Evolutionary conservation across 2,113 vertebrate species (phyloP), one percentile per base, ranked within the genome.

Genomic region (Poeciliopsis prolifica): DNA sequence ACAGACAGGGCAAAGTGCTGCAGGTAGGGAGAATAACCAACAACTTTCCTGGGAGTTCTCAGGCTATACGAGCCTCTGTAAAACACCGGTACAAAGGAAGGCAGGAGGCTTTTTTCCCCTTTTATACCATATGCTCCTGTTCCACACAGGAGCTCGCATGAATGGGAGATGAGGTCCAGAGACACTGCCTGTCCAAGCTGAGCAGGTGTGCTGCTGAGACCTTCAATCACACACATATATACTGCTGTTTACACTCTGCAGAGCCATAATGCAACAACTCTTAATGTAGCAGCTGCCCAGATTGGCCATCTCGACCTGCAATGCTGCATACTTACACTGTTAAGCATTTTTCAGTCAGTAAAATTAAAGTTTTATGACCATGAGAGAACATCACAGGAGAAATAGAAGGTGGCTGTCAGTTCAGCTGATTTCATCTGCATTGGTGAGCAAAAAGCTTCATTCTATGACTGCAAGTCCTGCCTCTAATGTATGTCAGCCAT

Each of bases 181-280:
- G 84, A 87, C 84, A 64, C 74, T 62, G 81, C 65, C 33, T 80
- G 83, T 88, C 91, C 86, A 81, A 81, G 79, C 78, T n/a, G 77
- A 91, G 89, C 89, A 91, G 90, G 91, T 92, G 91, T 77, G 88
- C 81, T 61, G 82, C 83, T 28, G 68, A 72, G 68, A 74, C 82
- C 73, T 80, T 85, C 87, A 81, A 90, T 91, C 90, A 71, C 87
- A 58, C 73, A n/a, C 68, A 65, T 35, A 83, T 72, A 82, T 71
- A 74, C 69, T 61, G 72, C 68, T 80, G 86, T 86, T 87, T 82
- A 86, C 80, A 82, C 78, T 79, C 77, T 31, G 78, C 82, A 77
- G 82, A 87, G 81, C 75, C 87, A 71, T 78, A 84, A 86, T 30
- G 58, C 85, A 86, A 81, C 86, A 75, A 72, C 80, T 85, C 76